phyloP scores from a whole-genome alignment of 2,113 vertebrate genomes.

The Pteruthius melanotis region DNA sequence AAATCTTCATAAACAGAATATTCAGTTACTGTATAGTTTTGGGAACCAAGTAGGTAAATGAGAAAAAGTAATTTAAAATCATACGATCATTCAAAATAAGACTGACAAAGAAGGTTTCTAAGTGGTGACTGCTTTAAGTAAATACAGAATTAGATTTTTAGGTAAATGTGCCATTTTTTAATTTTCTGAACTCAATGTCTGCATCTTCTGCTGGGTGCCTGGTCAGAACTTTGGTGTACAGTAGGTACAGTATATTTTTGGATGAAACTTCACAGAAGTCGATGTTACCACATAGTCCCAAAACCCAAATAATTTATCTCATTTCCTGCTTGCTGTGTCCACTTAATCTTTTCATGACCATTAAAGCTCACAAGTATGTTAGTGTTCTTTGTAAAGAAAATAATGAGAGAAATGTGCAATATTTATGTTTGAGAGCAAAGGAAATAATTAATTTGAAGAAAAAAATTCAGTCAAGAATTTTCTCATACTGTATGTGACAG shows the following conservation, averaged over 20 bases:
- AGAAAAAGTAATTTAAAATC: constrained; percentile 49
- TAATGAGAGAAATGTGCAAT: background rate
- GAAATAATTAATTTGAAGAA: background rate
- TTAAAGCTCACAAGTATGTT: background rate
- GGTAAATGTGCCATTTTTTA: background rate
- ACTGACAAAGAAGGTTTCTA: constrained; percentile 39
- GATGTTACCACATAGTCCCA: background rate
- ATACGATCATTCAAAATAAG: constrained; percentile 4
- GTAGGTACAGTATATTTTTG: background rate
- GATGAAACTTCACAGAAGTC: background rate
- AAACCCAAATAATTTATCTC: background rate
- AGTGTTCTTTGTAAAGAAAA: background rate
- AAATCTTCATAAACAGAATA: constrained; percentile 31
- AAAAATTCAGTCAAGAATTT: background rate
- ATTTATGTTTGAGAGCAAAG: background rate
- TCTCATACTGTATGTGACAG: background rate
- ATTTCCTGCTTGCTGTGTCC: background rate
- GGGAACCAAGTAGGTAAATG: background rate
- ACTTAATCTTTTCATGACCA: background rate
- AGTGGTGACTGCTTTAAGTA: constrained; percentile 25
- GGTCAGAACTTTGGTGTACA: background rate
- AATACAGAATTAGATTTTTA: background rate
- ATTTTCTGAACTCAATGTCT: background rate
- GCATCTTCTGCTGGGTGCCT: background rate
- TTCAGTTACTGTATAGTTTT: background rate